Percentiles rank a stretch among this genome's conserved stretches.
phyloP scores from a whole-genome alignment of 2,113 vertebrate genomes.

The Zosterops japonicus region DNA sequence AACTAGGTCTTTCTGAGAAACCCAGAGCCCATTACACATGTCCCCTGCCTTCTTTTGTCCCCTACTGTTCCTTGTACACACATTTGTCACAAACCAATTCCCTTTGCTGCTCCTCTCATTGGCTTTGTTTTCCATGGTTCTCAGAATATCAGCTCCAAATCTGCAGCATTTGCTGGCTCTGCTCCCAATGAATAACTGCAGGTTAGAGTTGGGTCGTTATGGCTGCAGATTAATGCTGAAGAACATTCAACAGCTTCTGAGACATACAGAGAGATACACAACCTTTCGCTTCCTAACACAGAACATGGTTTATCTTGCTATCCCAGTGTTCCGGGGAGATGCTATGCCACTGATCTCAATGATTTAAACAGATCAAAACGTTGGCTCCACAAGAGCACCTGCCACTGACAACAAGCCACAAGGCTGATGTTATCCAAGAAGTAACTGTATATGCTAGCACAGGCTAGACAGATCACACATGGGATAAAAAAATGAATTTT shows the following conservation, averaged over 20 bases:
- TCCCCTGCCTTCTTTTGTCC: neutral
- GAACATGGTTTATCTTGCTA: neutral
- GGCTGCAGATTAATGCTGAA: conserved; percentile 45
- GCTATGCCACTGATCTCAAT: conserved; percentile 1
- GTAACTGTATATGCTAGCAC: neutral
- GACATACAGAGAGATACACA: neutral
- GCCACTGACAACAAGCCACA: neutral
- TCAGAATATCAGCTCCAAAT: neutral
- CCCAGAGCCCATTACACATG: neutral
- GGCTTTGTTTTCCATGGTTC: neutral
- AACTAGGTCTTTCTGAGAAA: neutral
- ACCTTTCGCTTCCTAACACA: neutral
- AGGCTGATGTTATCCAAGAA: conserved; percentile 29
- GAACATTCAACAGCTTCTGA: conserved; percentile 34
- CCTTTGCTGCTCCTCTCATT: neutral
- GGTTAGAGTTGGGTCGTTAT: conserved; percentile 21
- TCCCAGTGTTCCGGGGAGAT: neutral
- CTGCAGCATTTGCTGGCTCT: conserved; percentile 8
- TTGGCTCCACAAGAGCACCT: neutral
- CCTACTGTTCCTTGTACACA: neutral
- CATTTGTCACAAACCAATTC: neutral
- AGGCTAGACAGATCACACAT: neutral
- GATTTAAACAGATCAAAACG: conserved; percentile 16
- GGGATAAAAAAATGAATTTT: neutral
- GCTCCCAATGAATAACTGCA: conserved; percentile 43